Conservation (phyloP, 2,888 invertebrate species). For the Ophraella communa region DNA sequence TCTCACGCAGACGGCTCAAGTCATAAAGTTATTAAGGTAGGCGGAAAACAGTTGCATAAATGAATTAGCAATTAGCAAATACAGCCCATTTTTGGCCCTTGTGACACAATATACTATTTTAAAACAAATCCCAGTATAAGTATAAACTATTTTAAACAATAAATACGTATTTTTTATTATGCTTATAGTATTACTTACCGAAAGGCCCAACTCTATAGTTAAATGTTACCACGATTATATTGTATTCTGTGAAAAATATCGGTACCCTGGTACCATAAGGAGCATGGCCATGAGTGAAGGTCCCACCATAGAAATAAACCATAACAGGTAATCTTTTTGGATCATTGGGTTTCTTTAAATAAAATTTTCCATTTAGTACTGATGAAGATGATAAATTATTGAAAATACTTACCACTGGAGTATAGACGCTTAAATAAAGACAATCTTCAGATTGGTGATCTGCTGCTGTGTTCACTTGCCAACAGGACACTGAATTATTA, state of each 20-base stretch:
- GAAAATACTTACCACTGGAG: conserved; percentile 39
- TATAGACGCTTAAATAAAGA: conserved; percentile 42
- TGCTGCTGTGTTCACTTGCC: conserved; percentile 27
- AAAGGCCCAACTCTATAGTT: conserved; percentile 46
- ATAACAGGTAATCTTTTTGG: conserved; percentile 38
- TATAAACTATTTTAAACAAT: too few species aligned
- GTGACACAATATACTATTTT: too few species aligned
- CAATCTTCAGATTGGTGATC: conserved; percentile 41
- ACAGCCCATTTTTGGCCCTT: too few species aligned
- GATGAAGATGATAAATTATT: too few species aligned
- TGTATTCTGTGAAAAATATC: conserved; percentile 41
- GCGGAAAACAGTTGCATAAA: too few species aligned
- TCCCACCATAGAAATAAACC: conserved; percentile 45
- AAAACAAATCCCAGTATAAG: conserved; percentile 25
- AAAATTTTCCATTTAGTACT: neutral
- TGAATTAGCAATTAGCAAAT: too few species aligned
- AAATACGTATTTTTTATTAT: too few species aligned
- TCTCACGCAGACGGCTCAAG: too few species aligned
- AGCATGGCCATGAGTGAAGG: conserved; percentile 38
- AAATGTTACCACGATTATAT: conserved; percentile 41
- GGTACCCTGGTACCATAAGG: conserved; percentile 29
- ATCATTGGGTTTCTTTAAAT: conserved; percentile 23
- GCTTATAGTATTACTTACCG: conserved; percentile 28
- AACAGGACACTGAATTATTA: conserved; percentile 34
- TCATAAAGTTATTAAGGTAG: too few species aligned